phyloP scores from a whole-genome alignment of 2,113 vertebrate genomes.

The Piliocolobus tephrosceles region DNA sequence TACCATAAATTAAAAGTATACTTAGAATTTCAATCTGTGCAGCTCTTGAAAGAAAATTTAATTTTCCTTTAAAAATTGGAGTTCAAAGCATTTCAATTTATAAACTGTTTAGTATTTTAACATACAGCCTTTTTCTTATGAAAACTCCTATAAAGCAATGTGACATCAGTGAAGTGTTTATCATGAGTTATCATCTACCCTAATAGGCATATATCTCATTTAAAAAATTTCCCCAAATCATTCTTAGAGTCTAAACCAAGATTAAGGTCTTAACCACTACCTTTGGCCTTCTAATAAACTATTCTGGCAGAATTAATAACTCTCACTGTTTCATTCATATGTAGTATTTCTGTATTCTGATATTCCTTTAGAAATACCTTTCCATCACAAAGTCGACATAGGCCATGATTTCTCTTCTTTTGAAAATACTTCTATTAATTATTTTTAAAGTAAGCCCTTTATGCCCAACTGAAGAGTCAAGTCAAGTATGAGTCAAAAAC shows the following conservation, averaged over 20 bases:
- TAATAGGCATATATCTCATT: neutral
- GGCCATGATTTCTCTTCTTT: neutral
- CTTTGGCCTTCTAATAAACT: neutral
- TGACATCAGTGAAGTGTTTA: neutral
- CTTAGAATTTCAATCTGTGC: neutral
- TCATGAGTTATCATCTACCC: neutral
- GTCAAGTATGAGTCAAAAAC: too few relatives aligned
- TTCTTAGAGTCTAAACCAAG: neutral
- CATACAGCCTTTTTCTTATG: neutral
- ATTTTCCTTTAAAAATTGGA: conserved; percentile 24
- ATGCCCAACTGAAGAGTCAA: neutral
- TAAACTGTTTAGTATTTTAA: neutral
- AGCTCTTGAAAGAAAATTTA: neutral
- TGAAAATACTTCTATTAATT: conserved; percentile 26
- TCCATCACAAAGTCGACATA: neutral
- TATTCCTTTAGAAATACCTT: neutral
- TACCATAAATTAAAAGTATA: neutral
- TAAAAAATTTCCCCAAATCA: neutral
- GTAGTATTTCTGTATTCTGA: neutral
- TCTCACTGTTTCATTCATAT: neutral
- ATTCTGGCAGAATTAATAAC: neutral
- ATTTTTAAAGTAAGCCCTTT: neutral
- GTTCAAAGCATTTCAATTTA: conserved; percentile 13
- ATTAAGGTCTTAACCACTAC: neutral
- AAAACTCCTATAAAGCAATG: neutral